Evolutionary conservation across 2,797 vertebrate genomes (phyloP).

Genomic region (Ctenosaura bakeri): DNA sequence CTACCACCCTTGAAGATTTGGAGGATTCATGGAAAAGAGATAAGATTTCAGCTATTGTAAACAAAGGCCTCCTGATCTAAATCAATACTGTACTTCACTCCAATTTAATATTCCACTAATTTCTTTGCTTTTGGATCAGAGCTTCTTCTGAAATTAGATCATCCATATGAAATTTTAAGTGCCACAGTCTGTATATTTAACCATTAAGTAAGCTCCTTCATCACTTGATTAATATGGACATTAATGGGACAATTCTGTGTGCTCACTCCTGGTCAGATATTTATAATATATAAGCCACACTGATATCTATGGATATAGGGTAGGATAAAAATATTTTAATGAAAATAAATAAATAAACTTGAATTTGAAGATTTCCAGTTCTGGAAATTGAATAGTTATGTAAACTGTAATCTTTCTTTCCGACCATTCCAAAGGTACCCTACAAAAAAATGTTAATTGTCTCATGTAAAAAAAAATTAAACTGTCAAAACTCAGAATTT

Average conservation of each 20-base stretch:
- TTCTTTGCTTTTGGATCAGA: too few species aligned
- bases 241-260: background rate
- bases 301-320: too few species aligned
- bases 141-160: background rate
- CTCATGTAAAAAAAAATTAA: background rate
- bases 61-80: background rate
- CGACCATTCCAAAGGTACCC: background rate
- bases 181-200: background rate
- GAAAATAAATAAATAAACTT: background rate
- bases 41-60: background rate
- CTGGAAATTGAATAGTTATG: background rate
- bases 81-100: background rate
- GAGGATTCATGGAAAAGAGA: conserved; percentile 27
- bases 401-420: background rate
- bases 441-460: background rate
- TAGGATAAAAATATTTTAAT: too few species aligned
- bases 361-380: background rate
- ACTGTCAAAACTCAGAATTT: background rate
- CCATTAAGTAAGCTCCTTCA: background rate
- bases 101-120: background rate
- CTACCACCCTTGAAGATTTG: background rate
- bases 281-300: too few species aligned
- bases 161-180: conserved; percentile 1
- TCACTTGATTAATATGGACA: background rate
- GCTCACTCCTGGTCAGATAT: too few species aligned